These are phyloP conservation scores for Eurosta solidaginis DNA, from an alignment of 1,140 invertebrate species.

Conservation along the genomic window DNA sequence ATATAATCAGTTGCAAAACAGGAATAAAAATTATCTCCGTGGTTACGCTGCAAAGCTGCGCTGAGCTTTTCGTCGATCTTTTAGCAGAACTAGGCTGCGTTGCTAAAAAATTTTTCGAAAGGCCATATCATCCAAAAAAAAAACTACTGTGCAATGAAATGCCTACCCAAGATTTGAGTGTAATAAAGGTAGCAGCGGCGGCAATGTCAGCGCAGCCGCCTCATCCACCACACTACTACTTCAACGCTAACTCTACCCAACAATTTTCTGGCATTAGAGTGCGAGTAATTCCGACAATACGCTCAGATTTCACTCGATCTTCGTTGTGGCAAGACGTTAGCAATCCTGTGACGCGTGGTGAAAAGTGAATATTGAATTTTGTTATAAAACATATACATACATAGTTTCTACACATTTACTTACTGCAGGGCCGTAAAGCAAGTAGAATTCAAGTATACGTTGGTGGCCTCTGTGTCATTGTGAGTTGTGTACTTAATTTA, in stretches of 20 bases:
- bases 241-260: neutral
- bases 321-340: conserved; percentile 28
- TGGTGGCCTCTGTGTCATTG: neutral
- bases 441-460: too few species aligned
- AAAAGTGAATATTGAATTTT: neutral
- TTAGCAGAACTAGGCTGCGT: too few species aligned
- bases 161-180: too few species aligned
- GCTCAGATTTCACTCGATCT: conserved; percentile 34
- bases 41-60: too few species aligned
- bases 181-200: neutral
- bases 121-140: too few species aligned
- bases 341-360: neutral
- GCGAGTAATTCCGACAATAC: neutral
- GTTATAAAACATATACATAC: too few species aligned
- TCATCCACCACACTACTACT: neutral
- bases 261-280: conserved; percentile 27
- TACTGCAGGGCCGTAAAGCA: neutral
- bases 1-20: too few species aligned
- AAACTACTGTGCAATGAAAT: too few species aligned
- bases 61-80: too few species aligned
- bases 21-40: too few species aligned
- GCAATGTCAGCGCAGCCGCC: neutral
- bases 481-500: neutral
- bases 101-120: too few species aligned
- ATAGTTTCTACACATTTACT: neutral